phyloP scores from a whole-genome alignment of 2,113 vertebrate genomes.

The Ia io region DNA sequence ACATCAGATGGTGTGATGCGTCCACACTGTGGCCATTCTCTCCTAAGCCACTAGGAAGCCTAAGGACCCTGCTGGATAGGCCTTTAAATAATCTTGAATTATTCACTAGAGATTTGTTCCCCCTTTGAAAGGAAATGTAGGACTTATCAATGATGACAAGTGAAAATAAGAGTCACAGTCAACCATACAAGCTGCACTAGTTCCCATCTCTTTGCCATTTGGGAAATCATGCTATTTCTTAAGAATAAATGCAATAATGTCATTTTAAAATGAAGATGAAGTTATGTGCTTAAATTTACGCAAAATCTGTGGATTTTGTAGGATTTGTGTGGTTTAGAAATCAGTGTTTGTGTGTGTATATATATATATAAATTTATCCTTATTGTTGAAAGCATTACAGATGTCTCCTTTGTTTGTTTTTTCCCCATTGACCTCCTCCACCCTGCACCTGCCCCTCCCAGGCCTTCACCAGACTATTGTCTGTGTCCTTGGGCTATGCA shows the following conservation, averaged over 20 bases:
- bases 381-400: too few relatives aligned
- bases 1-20: background rate
- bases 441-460: too few relatives aligned
- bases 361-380: too few relatives aligned
- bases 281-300: background rate
- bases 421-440: too few relatives aligned
- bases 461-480: too few relatives aligned
- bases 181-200: background rate
- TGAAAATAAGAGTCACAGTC: background rate
- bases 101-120: background rate
- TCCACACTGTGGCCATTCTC: background rate
- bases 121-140: background rate
- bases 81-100: background rate
- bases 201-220: background rate
- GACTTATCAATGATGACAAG: background rate
- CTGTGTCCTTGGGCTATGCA: too few relatives aligned
- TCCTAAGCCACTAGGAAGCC: background rate
- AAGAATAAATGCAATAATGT: background rate
- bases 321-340: background rate
- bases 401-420: too few relatives aligned
- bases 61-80: background rate
- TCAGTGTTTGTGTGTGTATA: too few relatives aligned
- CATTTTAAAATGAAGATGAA: slow-evolving; percentile 4
- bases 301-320: background rate
- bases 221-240: background rate